phyloP scores from a whole-genome alignment of 1,140 invertebrate genomes.

The Ips typographus region DNA sequence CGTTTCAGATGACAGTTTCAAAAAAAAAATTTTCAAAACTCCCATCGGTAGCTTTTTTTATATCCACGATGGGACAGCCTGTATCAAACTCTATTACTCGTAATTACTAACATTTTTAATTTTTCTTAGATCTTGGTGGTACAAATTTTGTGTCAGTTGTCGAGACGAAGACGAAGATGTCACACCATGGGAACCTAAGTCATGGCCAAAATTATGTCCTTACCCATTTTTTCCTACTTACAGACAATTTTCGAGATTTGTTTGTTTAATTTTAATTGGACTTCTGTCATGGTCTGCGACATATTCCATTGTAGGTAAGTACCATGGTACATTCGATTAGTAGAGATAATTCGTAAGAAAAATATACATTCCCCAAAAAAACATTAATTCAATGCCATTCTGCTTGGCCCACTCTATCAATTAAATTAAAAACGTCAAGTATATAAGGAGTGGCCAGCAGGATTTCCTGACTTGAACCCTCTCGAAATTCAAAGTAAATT shows the following conservation, averaged over 20 bases:
- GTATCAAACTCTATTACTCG: conserved; percentile 6
- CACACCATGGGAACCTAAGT: conserved; percentile 74
- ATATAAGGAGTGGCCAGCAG: too few relatives aligned
- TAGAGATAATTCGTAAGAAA: too few relatives aligned
- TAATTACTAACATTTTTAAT: conserved; percentile 2
- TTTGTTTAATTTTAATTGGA: conserved; percentile 65
- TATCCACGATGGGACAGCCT: too few relatives aligned
- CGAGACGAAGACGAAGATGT: conserved; percentile 65
- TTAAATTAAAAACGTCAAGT: too few relatives aligned
- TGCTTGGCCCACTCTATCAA: too few relatives aligned
- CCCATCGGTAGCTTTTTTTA: too few relatives aligned
- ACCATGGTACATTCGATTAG: neutral
- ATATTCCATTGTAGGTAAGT: conserved; percentile 54
- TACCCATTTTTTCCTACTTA: conserved; percentile 80
- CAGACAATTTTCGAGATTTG: conserved; percentile 70
- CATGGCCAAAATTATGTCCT: conserved; percentile 75
- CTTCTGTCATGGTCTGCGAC: conserved; percentile 74
- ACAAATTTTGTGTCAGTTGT: conserved; percentile 69
- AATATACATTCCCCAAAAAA: neutral
- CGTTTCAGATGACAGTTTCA: too few relatives aligned
- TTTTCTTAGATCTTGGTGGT: conserved; percentile 69
- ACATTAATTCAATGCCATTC: neutral
- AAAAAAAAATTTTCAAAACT: too few relatives aligned
- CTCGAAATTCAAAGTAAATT: too few relatives aligned
- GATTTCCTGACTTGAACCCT: too few relatives aligned